Evolutionary conservation across 1,140 invertebrate genomes (phyloP), one percentile per base, ranked within the genome.

Genomic region (Neodiprion lecontei): DNA sequence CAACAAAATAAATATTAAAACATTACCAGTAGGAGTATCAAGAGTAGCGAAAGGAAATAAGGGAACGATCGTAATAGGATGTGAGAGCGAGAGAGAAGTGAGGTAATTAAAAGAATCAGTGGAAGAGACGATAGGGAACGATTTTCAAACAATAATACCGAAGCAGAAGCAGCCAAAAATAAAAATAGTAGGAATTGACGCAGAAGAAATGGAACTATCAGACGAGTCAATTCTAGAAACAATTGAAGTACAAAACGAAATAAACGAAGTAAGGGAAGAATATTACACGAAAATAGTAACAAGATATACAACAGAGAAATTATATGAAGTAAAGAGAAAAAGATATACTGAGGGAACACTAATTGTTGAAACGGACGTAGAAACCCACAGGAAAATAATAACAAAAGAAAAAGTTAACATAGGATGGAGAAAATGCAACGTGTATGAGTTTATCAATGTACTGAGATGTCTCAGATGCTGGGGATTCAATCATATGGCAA

Each of bases 391-490:
- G 68, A 70, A 10, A 14, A 28, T 76, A 67, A 1, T 76, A n/a
- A 23, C 17, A 4, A 71, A 61, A 75, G 12, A 70, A 8, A 74
- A 69, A 76, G 67, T 76, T 1, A 78, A 72, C 11, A 1, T 78
- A 11, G 75, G 75, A 47, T 78, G 75, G 73, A 73, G 17, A 48
- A 74, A 70, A 40, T 78, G 77, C 48, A 12, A 14, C 21, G 47
- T 77, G 8, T 78, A 71, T 65, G 68, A 78, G 53, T 49, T 49
- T 73, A 65, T 74, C 12, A 76, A 47, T 50, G 73, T 78, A n/a
- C 11, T 72, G 48, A 61, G 73, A 66, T 78, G 73, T 17, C 76
- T 67, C 28, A 76, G 76, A 68, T 79, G 76, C 40, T 79, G 74
- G 68, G 76, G 74, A 9, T 79, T 40, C 40, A 50, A 75, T 12